Evolutionary conservation across 1,140 invertebrate species (phyloP).

Genomic region (Halotydeus destructor): DNA sequence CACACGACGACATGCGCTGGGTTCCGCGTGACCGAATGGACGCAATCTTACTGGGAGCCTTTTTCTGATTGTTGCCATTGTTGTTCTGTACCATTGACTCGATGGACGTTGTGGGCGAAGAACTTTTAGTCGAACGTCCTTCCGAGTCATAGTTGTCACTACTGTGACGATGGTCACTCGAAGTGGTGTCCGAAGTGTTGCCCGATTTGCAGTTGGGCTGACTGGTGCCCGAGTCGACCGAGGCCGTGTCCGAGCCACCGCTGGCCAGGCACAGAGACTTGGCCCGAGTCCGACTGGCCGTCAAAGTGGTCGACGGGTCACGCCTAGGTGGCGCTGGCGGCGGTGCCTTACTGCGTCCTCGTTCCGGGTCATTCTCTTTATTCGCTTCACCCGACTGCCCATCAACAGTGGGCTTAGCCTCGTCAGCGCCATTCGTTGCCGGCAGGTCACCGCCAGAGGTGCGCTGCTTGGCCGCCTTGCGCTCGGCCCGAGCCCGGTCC

Average conservation of each 20-base stretch:
- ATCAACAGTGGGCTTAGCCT: no score
- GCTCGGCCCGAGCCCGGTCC: no score
- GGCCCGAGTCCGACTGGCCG: constrained; percentile 64
- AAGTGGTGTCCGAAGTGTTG: neutral
- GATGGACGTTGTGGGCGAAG: constrained; percentile 10
- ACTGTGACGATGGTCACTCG: neutral
- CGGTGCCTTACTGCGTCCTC: constrained; percentile 3
- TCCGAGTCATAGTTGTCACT: constrained; percentile 14
- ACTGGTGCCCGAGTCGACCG: neutral
- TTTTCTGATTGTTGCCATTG: neutral
- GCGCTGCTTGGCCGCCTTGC: no score
- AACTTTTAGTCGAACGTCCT: constrained; percentile 16
- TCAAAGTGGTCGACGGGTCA: constrained; percentile 80
- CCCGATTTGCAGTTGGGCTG: neutral
- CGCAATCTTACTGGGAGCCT: constrained; percentile 37
- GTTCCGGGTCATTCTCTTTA: no score
- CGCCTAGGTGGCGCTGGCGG: constrained; percentile 55
- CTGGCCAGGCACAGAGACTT: constrained; percentile 43
- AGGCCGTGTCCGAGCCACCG: no score
- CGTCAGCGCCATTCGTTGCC: no score
- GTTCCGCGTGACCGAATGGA: constrained; percentile 65
- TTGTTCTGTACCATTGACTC: constrained; percentile 7
- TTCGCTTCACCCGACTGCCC: no score
- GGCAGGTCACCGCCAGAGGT: no score
- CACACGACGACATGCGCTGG: constrained; percentile 61